A percentile compares a stretch with the other conserved stretches of the same genome.
phyloP scores from a whole-genome alignment of 2,888 invertebrate species.

The Caenorhabditis auriculariae region DNA sequence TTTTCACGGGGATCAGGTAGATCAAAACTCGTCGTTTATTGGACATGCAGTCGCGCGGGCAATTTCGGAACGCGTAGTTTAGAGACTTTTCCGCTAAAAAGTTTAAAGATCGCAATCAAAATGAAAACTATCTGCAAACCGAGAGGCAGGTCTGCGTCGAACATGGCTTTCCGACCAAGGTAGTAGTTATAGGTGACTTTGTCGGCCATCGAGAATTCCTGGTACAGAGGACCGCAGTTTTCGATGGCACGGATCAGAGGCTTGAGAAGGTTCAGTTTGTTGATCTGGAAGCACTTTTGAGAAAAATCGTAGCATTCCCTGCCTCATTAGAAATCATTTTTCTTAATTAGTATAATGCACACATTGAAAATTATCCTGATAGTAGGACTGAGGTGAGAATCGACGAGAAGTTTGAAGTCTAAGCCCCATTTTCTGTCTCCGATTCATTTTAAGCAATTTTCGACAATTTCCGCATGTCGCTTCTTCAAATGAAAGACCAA shows the following conservation, averaged over 20 bases:
- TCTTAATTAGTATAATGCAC: not conserved
- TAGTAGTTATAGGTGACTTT: constrained; percentile 93
- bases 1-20: constrained; percentile 74
- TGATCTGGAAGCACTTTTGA: constrained; percentile 68
- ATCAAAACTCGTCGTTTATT: constrained; percentile 91
- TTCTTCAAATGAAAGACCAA: too few species aligned
- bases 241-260: constrained; percentile 95
- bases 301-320: constrained; percentile 1
- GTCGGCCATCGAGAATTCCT: constrained; percentile 84
- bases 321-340: not conserved
- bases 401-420: not conserved
- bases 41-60: constrained; percentile 75
- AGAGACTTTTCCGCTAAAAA: constrained; percentile 83
- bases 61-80: constrained; percentile 87
- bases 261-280: constrained; percentile 72
- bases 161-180: constrained; percentile 95
- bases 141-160: constrained; percentile 89
- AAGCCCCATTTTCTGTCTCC: not conserved
- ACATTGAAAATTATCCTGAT: too few species aligned
- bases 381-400: too few species aligned
- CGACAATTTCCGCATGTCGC: too few species aligned
- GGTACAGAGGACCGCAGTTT: constrained; percentile 80
- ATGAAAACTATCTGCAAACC: too few species aligned
- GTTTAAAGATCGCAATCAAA: too few species aligned
- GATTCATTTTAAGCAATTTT: too few species aligned